A percentile compares a stretch with the other conserved stretches of the same genome.
These are phyloP conservation scores for Istiophorus platypterus DNA, from an alignment of 2,113 vertebrate species.

Conservation along the genomic window DNA sequence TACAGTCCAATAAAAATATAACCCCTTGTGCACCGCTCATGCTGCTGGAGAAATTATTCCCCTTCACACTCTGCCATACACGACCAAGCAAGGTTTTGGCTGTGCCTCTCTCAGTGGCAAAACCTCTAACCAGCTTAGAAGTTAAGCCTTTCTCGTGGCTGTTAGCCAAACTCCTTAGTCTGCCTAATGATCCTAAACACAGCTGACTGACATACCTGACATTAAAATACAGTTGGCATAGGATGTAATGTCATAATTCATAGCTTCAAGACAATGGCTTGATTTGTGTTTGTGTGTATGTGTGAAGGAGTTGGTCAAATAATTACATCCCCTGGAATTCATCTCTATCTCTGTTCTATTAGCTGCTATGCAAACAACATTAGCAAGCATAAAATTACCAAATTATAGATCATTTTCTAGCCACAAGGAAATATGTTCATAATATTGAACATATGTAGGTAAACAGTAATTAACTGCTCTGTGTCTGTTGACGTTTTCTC, in stretches of 20 bases:
- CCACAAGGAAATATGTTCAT: not conserved
- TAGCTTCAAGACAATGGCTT: not conserved
- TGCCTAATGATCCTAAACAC: constrained; percentile 28
- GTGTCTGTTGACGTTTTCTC: not conserved
- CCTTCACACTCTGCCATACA: not conserved
- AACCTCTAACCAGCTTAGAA: constrained; percentile 49
- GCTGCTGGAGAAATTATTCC: not conserved
- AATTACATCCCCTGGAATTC: not conserved
- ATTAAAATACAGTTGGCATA: not conserved
- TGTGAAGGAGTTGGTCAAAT: not conserved
- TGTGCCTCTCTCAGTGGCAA: constrained; percentile 31
- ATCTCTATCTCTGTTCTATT: too few species aligned
- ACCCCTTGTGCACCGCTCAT: not conserved
- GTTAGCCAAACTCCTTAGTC: constrained; percentile 39
- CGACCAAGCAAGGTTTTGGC: constrained; percentile 27
- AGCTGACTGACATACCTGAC: constrained; percentile 18
- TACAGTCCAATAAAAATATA: constrained; percentile 2
- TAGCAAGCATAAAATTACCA: not conserved
- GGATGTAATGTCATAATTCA: not conserved
- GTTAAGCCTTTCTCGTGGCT: constrained; percentile 43
- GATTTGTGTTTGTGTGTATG: not conserved
- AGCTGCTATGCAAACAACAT: not conserved
- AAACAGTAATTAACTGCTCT: not conserved
- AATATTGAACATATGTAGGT: not conserved
- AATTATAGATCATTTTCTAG: not conserved